Evolutionary conservation across 2,113 vertebrate genomes (phyloP).

Genomic region (Trogon surrucura): DNA sequence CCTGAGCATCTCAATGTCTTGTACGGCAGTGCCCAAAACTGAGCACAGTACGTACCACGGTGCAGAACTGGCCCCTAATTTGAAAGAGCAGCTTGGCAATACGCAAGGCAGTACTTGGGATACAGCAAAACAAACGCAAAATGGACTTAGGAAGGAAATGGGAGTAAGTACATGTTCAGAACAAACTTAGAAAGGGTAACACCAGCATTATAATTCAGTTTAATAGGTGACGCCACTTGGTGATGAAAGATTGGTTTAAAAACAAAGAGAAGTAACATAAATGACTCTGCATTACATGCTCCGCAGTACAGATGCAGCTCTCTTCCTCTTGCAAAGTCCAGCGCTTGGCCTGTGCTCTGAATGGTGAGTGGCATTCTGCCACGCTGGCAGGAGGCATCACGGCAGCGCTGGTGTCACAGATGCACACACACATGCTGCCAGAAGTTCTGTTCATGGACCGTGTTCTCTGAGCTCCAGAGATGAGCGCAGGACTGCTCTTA

Average conservation of each 20-base stretch:
- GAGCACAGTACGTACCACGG: rapidly evolving
- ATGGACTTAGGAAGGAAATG: not conserved
- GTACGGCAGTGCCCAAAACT: no score
- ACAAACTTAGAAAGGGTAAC: not conserved
- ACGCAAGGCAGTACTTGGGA: rapidly evolving
- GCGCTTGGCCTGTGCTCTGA: not conserved
- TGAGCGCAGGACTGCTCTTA: no score
- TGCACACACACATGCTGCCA: rapidly evolving
- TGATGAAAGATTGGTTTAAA: not conserved
- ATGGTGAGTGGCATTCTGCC: rapidly evolving
- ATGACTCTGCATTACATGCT: not conserved
- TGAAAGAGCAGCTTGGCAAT: not conserved
- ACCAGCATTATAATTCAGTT: not conserved
- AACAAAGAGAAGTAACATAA: not conserved
- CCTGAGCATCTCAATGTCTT: no score
- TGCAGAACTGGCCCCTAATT: not conserved
- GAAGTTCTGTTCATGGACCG: not conserved
- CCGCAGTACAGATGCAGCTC: not conserved
- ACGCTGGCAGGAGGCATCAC: not conserved
- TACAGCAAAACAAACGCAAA: not conserved
- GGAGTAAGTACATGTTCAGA: not conserved
- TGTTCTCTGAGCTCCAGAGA: not conserved
- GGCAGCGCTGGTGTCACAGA: rapidly evolving
- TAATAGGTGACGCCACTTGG: not conserved
- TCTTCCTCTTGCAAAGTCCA: not conserved